Evolutionary conservation across 2,797 vertebrate species (phyloP).

Genomic region (Macropus fuliginosus): DNA sequence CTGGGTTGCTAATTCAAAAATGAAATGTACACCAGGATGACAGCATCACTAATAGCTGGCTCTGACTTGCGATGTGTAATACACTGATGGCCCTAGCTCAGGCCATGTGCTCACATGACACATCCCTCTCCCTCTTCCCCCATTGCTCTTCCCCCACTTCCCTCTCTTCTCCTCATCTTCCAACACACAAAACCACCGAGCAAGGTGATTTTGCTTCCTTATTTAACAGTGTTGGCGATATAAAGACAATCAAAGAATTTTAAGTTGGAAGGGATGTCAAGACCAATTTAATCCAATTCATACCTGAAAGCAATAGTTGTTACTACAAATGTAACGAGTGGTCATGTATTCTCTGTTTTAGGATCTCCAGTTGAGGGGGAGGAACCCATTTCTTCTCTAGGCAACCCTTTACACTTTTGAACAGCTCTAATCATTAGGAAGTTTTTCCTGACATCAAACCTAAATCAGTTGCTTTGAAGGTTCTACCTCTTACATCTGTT

Average conservation of each 20-base stretch:
- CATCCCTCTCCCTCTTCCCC: background rate
- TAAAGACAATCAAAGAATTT: background rate
- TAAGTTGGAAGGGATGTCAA: background rate
- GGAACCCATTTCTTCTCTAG: background rate
- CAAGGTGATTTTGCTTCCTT: background rate
- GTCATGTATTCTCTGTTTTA: background rate
- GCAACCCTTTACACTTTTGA: background rate
- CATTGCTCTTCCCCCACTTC: too few relatives aligned
- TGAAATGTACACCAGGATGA: background rate
- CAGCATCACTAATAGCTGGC: background rate
- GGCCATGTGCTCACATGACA: background rate
- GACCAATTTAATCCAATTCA: background rate
- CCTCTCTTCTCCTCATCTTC: background rate
- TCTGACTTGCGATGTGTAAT: background rate
- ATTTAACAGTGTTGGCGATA: background rate
- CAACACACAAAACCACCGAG: background rate
- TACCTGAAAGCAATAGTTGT: background rate
- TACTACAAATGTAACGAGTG: background rate
- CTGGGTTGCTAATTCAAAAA: slow-evolving; percentile 35
- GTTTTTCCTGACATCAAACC: background rate
- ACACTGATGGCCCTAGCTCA: background rate
- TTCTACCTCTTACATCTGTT: background rate
- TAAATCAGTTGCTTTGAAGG: background rate
- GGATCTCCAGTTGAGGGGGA: background rate
- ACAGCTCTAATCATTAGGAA: background rate